Evolutionary conservation across 2,797 vertebrate species (phyloP).

Genomic region (Leptatherina wallacei): DNA sequence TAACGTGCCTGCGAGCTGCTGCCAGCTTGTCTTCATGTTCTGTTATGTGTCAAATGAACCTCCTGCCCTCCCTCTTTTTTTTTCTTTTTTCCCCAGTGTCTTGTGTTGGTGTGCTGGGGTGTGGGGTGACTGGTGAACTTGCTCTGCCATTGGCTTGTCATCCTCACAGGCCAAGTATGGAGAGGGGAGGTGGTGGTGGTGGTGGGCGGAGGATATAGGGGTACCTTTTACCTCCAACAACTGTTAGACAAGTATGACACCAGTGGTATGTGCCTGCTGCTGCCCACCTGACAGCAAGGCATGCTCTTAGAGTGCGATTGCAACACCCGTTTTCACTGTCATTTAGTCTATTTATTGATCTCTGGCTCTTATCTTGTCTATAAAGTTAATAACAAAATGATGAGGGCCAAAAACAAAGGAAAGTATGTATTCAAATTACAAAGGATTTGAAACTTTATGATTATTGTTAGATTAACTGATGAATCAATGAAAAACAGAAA

Average conservation of each 20-base stretch:
- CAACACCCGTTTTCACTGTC: neutral
- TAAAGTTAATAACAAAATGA: neutral
- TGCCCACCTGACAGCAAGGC: constrained; percentile 31
- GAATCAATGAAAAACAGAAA: neutral
- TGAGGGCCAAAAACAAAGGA: neutral
- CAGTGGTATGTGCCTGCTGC: constrained; percentile 42
- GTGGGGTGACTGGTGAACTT: constrained; percentile 75
- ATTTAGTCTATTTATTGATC: neutral
- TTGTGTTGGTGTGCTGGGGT: constrained; percentile 42
- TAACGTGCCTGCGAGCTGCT: constrained; percentile 9
- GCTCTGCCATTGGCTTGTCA: constrained; percentile 79
- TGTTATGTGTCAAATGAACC: constrained; percentile 64
- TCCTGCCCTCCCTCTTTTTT: constrained; percentile 47
- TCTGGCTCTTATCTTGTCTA: neutral
- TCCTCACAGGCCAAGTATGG: constrained; percentile 79
- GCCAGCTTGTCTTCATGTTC: constrained; percentile 39
- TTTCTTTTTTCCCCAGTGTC: constrained; percentile 19
- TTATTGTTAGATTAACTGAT: neutral
- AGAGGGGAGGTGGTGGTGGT: constrained; percentile 45
- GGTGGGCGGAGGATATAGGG: constrained; percentile 5
- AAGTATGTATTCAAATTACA: neutral
- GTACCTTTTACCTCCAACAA: constrained; percentile 66
- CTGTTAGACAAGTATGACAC: constrained; percentile 53
- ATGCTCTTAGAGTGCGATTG: neutral
- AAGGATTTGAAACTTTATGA: neutral